Conservation (phyloP, 1,140 invertebrate species). For the Nasonia giraulti region DNA sequence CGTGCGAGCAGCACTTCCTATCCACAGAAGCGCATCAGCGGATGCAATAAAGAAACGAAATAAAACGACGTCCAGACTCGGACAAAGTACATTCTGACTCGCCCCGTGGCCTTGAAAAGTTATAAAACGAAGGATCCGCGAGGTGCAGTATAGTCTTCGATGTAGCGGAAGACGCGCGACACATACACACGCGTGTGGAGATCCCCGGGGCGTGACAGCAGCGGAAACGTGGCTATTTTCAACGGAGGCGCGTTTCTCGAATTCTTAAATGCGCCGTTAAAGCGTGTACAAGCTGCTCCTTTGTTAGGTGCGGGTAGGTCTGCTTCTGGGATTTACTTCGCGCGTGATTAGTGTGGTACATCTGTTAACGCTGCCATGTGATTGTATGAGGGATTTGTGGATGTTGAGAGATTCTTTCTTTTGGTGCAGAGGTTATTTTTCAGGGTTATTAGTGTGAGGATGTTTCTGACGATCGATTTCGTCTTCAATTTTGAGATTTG, state of each 20-base stretch:
- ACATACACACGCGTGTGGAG: neutral
- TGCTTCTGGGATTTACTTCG: neutral
- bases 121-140: neutral
- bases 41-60: neutral
- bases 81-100: neutral
- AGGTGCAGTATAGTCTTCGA: neutral
- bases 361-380: no score
- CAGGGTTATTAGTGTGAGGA: no score
- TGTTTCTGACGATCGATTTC: no score
- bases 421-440: no score
- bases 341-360: no score
- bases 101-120: neutral
- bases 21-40: neutral
- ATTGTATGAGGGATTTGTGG: no score
- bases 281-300: neutral
- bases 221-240: conserved; percentile 56
- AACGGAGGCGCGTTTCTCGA: conserved; percentile 52
- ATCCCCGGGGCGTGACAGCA: conserved; percentile 50
- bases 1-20: no score
- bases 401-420: no score
- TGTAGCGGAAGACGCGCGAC: neutral
- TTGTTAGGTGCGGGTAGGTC: neutral
- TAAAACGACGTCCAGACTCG: neutral
- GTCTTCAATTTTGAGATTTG: no score
- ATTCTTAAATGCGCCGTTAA: conserved; percentile 48